Percentiles rank a stretch among this genome's conserved stretches.
Evolutionary conservation across 2,888 invertebrate species (phyloP).

Genomic region (Tenthredo distinguenda): DNA sequence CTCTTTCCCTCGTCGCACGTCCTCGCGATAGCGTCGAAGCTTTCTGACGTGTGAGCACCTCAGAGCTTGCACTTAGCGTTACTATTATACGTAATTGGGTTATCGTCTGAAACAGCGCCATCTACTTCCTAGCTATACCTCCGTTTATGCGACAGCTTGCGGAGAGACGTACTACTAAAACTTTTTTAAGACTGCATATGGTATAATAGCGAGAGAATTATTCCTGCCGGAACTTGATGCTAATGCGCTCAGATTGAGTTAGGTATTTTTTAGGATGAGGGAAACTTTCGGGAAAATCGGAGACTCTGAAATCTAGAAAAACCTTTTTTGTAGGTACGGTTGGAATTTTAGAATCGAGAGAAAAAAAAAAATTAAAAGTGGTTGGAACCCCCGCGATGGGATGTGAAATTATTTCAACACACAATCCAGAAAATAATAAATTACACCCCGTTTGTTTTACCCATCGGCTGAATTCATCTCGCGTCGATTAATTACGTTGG

Average conservation of each 20-base stretch:
- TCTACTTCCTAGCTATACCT: background rate
- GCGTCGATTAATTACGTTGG: constrained; percentile 2
- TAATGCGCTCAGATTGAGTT: background rate
- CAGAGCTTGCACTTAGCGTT: constrained; percentile 41
- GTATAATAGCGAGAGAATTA: background rate
- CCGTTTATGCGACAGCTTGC: constrained; percentile 22
- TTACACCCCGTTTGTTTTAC: background rate
- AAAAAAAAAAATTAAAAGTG: background rate
- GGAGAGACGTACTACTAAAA: background rate
- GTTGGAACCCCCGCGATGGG: background rate
- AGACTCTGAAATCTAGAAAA: background rate
- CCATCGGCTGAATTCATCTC: constrained; percentile 2
- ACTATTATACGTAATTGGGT: constrained; percentile 52
- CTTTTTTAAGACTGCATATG: background rate
- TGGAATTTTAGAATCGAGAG: no score
- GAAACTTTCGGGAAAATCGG: no score
- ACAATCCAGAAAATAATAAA: background rate
- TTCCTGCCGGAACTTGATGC: background rate
- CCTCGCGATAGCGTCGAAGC: constrained; percentile 5
- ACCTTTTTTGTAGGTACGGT: background rate
- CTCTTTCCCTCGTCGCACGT: background rate
- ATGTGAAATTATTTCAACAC: background rate
- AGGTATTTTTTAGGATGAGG: background rate
- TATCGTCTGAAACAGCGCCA: constrained; percentile 21
- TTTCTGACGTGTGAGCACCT: constrained; percentile 38